phyloP scores from a whole-genome alignment of 2,797 vertebrate species.

The Valencia hispanica region DNA sequence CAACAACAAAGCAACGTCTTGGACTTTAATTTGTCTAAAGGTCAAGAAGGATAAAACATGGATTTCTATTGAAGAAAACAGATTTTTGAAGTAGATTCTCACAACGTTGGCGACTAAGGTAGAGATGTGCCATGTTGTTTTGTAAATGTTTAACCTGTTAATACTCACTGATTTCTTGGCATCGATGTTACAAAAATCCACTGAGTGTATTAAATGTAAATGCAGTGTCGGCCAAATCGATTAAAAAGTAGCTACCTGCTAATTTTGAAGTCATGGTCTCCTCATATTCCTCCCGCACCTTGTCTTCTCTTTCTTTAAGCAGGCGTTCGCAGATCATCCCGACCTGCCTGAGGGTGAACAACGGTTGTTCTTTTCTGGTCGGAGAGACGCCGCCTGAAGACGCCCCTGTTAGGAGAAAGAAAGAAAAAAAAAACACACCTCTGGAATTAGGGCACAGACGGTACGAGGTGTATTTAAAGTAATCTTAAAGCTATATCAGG shows the following conservation, averaged over 20 bases:
- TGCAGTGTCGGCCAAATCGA: background rate
- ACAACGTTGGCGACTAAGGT: background rate
- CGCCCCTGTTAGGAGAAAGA: conserved; percentile 55
- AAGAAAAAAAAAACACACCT: background rate
- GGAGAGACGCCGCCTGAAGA: conserved; percentile 90
- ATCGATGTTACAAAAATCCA: no score
- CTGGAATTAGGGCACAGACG: background rate
- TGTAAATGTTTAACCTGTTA: background rate
- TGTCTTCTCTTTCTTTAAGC: conserved; percentile 97
- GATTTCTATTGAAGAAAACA: background rate
- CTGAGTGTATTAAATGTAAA: no score
- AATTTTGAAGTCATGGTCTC: conserved; percentile 97
- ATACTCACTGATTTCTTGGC: background rate
- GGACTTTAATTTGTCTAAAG: background rate
- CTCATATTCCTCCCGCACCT: conserved; percentile 97
- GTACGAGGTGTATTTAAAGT: background rate
- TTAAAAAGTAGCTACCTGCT: conserved; percentile 82
- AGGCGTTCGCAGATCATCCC: conserved; percentile 99
- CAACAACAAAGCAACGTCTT: background rate
- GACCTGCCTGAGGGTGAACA: conserved; percentile 98
- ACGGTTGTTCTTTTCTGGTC: conserved; percentile 94
- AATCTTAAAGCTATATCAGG: background rate
- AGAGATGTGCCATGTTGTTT: background rate
- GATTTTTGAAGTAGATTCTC: background rate
- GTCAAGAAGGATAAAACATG: background rate